These are phyloP conservation scores for Buteo buteo DNA, from an alignment of 2,113 vertebrate genomes.

Conservation along the genomic window DNA sequence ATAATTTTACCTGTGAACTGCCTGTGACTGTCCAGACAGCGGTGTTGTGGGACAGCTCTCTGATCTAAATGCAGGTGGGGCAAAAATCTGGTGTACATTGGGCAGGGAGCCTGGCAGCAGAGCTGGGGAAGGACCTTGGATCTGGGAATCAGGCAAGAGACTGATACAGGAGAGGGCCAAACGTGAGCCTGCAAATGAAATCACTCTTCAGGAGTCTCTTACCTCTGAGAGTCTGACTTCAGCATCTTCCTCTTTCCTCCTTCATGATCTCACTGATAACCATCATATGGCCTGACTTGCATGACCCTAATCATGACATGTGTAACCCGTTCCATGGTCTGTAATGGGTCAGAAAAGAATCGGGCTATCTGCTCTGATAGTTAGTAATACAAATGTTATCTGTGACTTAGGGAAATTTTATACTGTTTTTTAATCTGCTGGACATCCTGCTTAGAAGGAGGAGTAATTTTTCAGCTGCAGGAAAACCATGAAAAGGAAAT, in stretches of 20 bases:
- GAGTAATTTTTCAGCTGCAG: constrained; percentile 14
- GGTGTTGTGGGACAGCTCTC: background rate
- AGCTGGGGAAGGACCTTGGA: background rate
- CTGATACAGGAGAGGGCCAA: background rate
- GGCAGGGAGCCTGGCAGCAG: background rate
- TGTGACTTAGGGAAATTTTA: background rate
- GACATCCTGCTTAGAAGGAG: constrained; percentile 2
- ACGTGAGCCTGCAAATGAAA: background rate
- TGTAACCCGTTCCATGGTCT: rapidly evolving
- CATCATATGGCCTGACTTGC: background rate
- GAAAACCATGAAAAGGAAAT: constrained; percentile 4
- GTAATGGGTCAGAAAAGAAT: background rate
- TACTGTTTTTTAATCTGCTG: background rate
- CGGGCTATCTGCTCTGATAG: background rate
- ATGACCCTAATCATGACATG: rapidly evolving
- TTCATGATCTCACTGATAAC: background rate
- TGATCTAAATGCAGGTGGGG: background rate
- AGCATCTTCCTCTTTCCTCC: background rate
- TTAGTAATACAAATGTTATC: background rate
- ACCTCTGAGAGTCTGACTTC: background rate
- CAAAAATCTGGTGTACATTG: background rate
- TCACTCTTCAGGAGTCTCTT: background rate
- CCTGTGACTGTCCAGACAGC: background rate
- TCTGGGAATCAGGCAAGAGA: background rate
- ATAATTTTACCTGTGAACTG: background rate